A percentile compares a stretch with the other conserved stretches of the same genome.
Conservation (phyloP, 2,888 invertebrate genomes). For the Agrotis ipsilon region DNA sequence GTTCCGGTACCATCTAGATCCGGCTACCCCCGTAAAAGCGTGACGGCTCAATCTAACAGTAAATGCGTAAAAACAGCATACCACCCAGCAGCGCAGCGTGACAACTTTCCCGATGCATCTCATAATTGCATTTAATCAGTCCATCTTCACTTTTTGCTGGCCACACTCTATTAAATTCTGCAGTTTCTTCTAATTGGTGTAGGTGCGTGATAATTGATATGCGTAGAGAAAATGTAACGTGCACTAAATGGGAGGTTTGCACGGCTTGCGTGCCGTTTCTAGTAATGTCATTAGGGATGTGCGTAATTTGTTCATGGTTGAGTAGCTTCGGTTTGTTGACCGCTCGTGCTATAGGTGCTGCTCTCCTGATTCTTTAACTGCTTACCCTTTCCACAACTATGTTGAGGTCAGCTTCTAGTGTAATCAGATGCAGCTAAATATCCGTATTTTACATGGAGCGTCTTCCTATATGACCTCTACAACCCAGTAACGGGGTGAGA, state of each 20-base stretch:
- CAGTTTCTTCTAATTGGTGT: constrained; percentile 80
- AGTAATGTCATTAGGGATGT: constrained; percentile 36
- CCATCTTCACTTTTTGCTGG: constrained; percentile 86
- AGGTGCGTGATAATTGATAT: constrained; percentile 62
- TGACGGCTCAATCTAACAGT: constrained; percentile 50
- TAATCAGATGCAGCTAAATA: no score
- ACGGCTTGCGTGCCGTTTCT: constrained; percentile 42
- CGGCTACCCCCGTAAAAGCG: constrained; percentile 53
- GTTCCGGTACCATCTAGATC: constrained; percentile 30
- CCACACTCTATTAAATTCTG: constrained; percentile 87
- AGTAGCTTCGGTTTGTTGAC: neutral
- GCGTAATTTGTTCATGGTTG: constrained; percentile 24
- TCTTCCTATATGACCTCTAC: no score
- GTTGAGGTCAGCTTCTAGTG: no score
- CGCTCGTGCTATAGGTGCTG: neutral
- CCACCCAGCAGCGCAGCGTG: constrained; percentile 81
- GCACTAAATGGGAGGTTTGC: constrained; percentile 34
- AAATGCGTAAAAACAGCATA: constrained; percentile 74
- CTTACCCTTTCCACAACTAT: no score
- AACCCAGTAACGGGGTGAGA: no score
- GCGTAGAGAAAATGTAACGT: constrained; percentile 58
- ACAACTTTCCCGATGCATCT: constrained; percentile 87
- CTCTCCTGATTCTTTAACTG: neutral
- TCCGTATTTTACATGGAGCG: no score
- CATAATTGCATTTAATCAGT: constrained; percentile 84